These are phyloP conservation scores for Neogale vison DNA, from an alignment of 2,113 vertebrate species.

Conservation along the genomic window DNA sequence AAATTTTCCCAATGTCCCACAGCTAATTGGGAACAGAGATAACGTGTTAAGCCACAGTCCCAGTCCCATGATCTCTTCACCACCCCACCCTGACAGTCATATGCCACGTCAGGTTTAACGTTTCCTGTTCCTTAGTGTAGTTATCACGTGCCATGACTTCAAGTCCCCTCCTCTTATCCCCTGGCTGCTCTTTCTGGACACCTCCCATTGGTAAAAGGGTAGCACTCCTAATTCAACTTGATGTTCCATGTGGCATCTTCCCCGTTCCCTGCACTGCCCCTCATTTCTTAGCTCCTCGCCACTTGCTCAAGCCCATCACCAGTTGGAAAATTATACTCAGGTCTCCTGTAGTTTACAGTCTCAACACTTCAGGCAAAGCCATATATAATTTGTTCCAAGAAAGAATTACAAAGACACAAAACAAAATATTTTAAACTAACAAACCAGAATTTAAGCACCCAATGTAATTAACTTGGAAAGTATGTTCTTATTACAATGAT, in stretches of 20 bases:
- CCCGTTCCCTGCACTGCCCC: neutral
- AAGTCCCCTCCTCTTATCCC: too few relatives aligned
- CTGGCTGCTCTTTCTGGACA: neutral
- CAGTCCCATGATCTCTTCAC: neutral
- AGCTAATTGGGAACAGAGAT: neutral
- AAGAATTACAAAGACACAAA: neutral
- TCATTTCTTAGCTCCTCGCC: neutral
- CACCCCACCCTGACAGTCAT: neutral
- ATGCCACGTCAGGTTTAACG: neutral
- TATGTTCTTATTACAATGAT: neutral
- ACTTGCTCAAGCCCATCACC: neutral
- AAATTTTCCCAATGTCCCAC: neutral
- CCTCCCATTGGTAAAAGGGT: neutral
- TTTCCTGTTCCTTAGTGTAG: neutral
- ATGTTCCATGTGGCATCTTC: accelerated
- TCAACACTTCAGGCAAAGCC: neutral
- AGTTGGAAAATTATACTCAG: neutral
- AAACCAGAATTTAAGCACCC: neutral
- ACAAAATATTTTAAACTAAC: conserved; percentile 26
- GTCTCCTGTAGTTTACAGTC: neutral
- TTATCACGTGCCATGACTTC: neutral
- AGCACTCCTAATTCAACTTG: neutral
- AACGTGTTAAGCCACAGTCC: neutral
- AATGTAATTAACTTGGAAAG: conserved; percentile 27
- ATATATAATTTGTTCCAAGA: neutral